Percentiles rank a stretch among this genome's conserved stretches.
These are phyloP conservation scores for Thumatha senex DNA, from an alignment of 2,888 invertebrate genomes.

Conservation along the genomic window DNA sequence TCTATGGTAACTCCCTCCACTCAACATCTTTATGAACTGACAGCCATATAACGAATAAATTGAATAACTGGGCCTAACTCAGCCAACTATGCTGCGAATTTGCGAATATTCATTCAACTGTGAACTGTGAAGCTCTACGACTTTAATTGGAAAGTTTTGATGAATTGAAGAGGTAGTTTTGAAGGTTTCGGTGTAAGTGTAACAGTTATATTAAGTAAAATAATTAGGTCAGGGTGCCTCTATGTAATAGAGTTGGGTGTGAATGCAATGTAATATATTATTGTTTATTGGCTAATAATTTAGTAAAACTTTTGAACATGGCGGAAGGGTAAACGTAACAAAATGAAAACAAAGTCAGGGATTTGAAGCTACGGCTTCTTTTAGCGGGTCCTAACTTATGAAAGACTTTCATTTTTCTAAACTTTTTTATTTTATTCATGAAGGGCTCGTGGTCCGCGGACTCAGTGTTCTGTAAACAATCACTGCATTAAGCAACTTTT, in stretches of 20 bases:
- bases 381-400: too few species aligned
- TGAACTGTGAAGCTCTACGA: conserved; percentile 36
- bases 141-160: conserved; percentile 42
- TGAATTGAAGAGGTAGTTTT: conserved; percentile 17
- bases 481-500: too few species aligned
- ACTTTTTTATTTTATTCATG: too few species aligned
- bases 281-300: too few species aligned
- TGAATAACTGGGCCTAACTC: conserved; percentile 39
- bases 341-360: too few species aligned
- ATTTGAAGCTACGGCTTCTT: too few species aligned
- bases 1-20: conserved; percentile 65
- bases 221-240: background rate
- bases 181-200: conserved; percentile 11
- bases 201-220: background rate
- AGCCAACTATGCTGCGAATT: conserved; percentile 54
- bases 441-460: too few species aligned
- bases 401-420: too few species aligned
- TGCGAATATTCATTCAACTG: conserved; percentile 45
- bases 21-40: conserved; percentile 64
- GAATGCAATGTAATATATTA: too few species aligned
- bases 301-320: too few species aligned
- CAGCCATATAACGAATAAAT: conserved; percentile 49
- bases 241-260: background rate
- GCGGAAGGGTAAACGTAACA: too few species aligned
- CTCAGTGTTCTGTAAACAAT: too few species aligned